Conservation (phyloP, 1,140 invertebrate species). For the Calycopis cecrops region DNA sequence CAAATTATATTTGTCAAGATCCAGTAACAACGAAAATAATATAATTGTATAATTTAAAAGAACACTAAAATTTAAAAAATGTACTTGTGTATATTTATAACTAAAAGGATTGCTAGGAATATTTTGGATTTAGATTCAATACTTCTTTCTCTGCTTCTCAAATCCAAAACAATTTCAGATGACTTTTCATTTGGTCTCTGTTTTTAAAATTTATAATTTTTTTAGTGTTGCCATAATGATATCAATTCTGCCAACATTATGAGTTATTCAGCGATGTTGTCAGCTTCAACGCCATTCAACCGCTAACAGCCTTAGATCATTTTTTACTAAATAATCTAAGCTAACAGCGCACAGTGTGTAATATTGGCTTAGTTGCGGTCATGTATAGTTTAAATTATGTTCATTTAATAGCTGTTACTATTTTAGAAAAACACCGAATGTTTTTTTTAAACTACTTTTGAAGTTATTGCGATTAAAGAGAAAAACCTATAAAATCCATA, state of each 20-base stretch:
- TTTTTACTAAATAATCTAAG: no score
- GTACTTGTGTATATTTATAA: constrained; percentile 38
- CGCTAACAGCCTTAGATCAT: no score
- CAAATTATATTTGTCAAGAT: constrained; percentile 46
- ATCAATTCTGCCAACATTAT: not conserved
- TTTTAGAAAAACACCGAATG: no score
- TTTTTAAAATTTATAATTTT: constrained; percentile 45
- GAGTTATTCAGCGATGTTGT: not conserved
- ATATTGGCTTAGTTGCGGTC: no score
- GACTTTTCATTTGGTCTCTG: constrained; percentile 37
- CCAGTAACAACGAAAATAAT: constrained; percentile 53
- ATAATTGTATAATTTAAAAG: constrained; percentile 41
- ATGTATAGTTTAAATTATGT: no score
- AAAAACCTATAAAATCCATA: no score
- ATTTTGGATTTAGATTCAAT: constrained; percentile 51
- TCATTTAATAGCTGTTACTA: no score
- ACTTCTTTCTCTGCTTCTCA: constrained; percentile 44
- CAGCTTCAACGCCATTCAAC: not conserved
- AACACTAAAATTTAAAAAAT: constrained; percentile 51
- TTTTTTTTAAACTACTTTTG: no score
- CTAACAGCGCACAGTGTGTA: no score
- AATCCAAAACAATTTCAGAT: constrained; percentile 52
- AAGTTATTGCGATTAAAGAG: no score
- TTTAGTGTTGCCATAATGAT: constrained; percentile 8
- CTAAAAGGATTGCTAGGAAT: constrained; percentile 56